Conservation (phyloP, 1,140 invertebrate genomes). For the Centruroides sculpturatus region DNA sequence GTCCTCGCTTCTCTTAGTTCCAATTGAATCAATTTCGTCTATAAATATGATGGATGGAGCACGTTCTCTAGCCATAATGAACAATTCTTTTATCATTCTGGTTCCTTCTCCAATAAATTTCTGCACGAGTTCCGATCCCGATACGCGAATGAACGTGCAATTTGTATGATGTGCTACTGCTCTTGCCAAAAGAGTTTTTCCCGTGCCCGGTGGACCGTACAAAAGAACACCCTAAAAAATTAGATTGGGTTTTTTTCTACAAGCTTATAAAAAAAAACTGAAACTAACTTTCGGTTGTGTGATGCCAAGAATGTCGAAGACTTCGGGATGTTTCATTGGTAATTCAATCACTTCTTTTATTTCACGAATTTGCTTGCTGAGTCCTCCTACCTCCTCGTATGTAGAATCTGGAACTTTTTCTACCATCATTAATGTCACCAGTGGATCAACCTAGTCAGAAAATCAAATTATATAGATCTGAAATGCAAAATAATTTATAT, state of each 20-base stretch:
- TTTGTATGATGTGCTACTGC: constrained; percentile 23
- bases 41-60: constrained; percentile 15
- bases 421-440: constrained; percentile 52
- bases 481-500: constrained; percentile 24
- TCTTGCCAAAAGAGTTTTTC: constrained; percentile 26
- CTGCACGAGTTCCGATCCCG: constrained; percentile 39
- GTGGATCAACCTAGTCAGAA: constrained; percentile 65
- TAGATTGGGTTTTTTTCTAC: constrained; percentile 18
- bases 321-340: constrained; percentile 96
- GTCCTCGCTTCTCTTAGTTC: constrained; percentile 1
- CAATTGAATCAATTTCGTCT: constrained; percentile 17
- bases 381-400: constrained; percentile 96
- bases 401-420: constrained; percentile 94
- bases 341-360: constrained; percentile 99
- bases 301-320: constrained; percentile 97
- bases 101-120: constrained; percentile 40
- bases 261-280: constrained; percentile 12
- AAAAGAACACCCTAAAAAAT: constrained; percentile 23
- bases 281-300: constrained; percentile 61
- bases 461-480: constrained; percentile 79
- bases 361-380: constrained; percentile 98
- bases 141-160: constrained; percentile 37
- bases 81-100: constrained; percentile 32
- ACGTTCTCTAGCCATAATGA: constrained; percentile 9
- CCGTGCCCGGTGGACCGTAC: constrained; percentile 30